A percentile compares a stretch with the other conserved stretches of the same genome.
phyloP scores from a whole-genome alignment of 2,113 vertebrate species.

The Cinclus cinclus region DNA sequence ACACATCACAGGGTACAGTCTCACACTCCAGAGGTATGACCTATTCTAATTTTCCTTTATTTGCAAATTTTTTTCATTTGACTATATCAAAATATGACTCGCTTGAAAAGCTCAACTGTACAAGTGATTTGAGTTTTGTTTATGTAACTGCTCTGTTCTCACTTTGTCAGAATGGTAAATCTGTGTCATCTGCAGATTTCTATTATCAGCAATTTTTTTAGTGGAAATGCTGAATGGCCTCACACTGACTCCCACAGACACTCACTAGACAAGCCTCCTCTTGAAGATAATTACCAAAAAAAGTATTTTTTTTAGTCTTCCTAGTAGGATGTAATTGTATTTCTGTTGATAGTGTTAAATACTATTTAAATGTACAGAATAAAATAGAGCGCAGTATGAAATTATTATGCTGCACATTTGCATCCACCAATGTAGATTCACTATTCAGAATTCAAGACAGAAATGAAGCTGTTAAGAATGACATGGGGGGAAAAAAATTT shows the following conservation, averaged over 20 bases:
- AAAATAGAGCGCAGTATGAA: neutral
- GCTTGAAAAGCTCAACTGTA: neutral
- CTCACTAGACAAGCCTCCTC: neutral
- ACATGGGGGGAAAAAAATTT: neutral
- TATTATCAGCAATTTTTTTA: neutral
- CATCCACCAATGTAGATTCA: neutral
- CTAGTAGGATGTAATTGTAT: fast-evolving
- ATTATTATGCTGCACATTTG: neutral
- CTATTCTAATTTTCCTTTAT: neutral
- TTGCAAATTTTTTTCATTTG: neutral
- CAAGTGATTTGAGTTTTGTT: neutral
- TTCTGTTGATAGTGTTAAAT: neutral
- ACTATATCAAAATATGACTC: neutral
- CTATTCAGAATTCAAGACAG: neutral
- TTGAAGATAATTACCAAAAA: neutral
- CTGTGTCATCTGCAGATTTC: neutral
- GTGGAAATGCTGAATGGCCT: neutral
- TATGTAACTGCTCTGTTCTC: neutral
- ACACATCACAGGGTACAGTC: neutral
- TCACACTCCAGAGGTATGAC: neutral
- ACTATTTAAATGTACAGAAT: neutral
- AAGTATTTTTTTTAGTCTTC: neutral
- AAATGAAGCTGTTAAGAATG: neutral
- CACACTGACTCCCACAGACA: neutral
- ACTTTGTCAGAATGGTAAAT: neutral